phyloP scores from a whole-genome alignment of 2,797 vertebrate species.

The Peromyscus nudipes region DNA sequence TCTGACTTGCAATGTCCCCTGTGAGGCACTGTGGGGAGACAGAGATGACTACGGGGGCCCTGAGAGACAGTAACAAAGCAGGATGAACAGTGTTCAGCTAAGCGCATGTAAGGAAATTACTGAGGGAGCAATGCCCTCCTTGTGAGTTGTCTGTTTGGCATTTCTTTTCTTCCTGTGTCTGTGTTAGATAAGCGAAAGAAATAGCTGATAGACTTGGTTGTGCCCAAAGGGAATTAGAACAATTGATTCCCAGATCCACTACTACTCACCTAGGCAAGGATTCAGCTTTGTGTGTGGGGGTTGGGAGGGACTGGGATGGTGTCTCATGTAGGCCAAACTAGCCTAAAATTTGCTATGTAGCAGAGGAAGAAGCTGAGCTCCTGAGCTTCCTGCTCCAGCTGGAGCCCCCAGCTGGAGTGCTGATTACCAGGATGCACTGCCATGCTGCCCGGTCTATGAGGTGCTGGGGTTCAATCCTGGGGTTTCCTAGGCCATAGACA shows the following conservation, averaged over 20 bases:
- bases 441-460: too few species aligned
- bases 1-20: conserved; percentile 49
- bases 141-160: not conserved
- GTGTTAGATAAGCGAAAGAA: not conserved
- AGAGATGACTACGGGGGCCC: conserved; percentile 1
- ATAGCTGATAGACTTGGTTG: not conserved
- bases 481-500: not conserved
- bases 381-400: not conserved
- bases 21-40: conserved; percentile 66
- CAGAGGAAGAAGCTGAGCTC: not conserved
- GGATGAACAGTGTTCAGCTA: not conserved
- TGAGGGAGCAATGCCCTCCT: not conserved
- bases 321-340: not conserved
- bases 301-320: too few species aligned
- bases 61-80: not conserved
- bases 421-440: too few species aligned
- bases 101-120: not conserved
- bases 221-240: not conserved
- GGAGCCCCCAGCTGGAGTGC: too few species aligned
- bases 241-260: not conserved
- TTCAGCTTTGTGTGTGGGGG: not conserved
- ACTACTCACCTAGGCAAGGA: not conserved
- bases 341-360: not conserved
- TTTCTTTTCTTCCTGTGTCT: conserved; percentile 13
- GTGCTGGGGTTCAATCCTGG: not conserved